A percentile compares a stretch with the other conserved stretches of the same genome.
phyloP scores from a whole-genome alignment of 1,140 invertebrate genomes.

The Hydropsyche tenuis region DNA sequence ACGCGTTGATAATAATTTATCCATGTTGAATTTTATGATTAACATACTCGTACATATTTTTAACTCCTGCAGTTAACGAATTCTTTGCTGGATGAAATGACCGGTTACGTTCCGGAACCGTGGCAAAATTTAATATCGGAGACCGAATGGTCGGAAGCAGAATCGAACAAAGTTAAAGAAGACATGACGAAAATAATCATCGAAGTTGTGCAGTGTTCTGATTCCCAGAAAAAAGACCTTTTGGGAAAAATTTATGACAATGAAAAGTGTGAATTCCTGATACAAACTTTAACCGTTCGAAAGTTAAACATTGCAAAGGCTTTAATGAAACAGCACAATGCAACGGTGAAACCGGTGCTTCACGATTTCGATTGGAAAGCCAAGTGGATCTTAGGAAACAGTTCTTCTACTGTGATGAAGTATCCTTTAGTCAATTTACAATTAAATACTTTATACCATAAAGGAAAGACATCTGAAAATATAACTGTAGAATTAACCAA shows the following conservation, averaged over 20 bases:
- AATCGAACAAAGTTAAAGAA: neutral
- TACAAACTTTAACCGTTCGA: slow-evolving; percentile 48
- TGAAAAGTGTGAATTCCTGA: slow-evolving; percentile 50
- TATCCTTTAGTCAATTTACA: slow-evolving; percentile 55
- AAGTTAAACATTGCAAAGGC: slow-evolving; percentile 52
- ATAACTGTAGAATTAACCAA: slow-evolving; percentile 54
- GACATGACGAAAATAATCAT: slow-evolving; percentile 24
- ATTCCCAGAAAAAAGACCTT: neutral
- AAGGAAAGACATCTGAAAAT: slow-evolving; percentile 45
- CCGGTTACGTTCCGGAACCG: slow-evolving; percentile 35
- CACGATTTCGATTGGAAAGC: slow-evolving; percentile 55
- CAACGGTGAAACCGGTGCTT: slow-evolving; percentile 52
- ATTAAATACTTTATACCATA: slow-evolving; percentile 49
- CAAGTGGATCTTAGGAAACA: slow-evolving; percentile 56
- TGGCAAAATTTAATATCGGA: slow-evolving; percentile 7
- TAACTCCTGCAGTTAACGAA: slow-evolving; percentile 27
- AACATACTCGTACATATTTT: neutral
- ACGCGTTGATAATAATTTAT: slow-evolving; percentile 22
- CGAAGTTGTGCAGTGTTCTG: slow-evolving; percentile 10
- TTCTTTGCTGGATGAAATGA: slow-evolving; percentile 40
- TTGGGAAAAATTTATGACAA: slow-evolving; percentile 9
- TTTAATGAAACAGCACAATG: slow-evolving; percentile 54
- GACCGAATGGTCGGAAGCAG: slow-evolving; percentile 2
- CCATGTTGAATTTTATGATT: neutral
- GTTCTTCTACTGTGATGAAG: slow-evolving; percentile 54